Base-by-base conservation (phyloP, 2,888 invertebrate species). In the Doris montereyensis region DNA sequence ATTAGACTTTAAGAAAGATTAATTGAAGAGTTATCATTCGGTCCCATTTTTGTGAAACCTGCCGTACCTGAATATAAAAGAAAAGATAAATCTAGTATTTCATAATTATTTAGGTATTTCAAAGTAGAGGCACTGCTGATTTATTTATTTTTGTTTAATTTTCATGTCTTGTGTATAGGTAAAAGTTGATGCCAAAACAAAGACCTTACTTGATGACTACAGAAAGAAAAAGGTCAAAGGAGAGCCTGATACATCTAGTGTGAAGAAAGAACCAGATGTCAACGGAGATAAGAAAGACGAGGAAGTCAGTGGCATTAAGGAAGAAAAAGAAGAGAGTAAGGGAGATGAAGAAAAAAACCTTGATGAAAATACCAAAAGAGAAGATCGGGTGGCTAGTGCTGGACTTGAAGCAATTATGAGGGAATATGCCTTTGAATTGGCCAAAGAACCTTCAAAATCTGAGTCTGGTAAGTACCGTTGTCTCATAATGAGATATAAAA, bases 121-220 rank as follows among this genome's bases (percentile, higher is more conserved):
- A n/a, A n/a, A n/a, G n/a, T n/a, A n/a, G n/a, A n/a, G 99, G 10
- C 99, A 99, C 93, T 97, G 98, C 93, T 99, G 99, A 93, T 97
- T 97, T 92, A 97, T 57, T 21, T 72, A 1, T n/a, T n/a, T n/a
- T n/a, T 24, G 2, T 24, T 17, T 24, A 72, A 2, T 72, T 28
- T 52, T 32, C 24, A 32, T 28, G 5, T 35, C 3, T 2, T 17
- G 52, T 41, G 34, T 10, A 67, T 26, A 92, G 92, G 92, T 93
- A 34, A 96, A 97, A 93, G 97, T 98, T 32, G 99, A 99, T 93
- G 97, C 97, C 81, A 99, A 99, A 93, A 97, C 98, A 88, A 97
- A 97, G 93, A 95, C 96, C 80, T 94, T 97, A 82, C 94, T 99
- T 84, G 97, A 98, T 91, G 96, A 97, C 83, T 98, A 97, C 92